A percentile compares a stretch with the other conserved stretches of the same genome.
These are phyloP conservation scores for Lepus europaeus DNA, from an alignment of 2,113 vertebrate genomes.

Conservation along the genomic window DNA sequence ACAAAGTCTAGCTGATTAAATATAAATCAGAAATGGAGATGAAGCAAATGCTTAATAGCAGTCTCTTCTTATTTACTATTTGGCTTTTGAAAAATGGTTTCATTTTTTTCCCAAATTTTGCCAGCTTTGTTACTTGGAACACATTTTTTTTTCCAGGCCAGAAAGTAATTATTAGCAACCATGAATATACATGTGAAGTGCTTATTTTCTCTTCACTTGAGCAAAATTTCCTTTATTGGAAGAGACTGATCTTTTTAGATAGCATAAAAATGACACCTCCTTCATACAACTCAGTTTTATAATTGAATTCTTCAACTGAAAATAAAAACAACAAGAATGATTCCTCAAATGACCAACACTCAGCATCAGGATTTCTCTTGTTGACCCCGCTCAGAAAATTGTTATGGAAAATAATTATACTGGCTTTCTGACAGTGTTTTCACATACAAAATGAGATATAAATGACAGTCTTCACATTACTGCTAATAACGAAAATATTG, in stretches of 20 bases:
- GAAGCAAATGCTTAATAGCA: slow-evolving; percentile 13
- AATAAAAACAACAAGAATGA: slow-evolving; percentile 55
- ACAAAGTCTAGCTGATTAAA: slow-evolving; percentile 56
- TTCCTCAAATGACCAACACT: slow-evolving; percentile 26
- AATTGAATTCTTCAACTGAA: slow-evolving; percentile 58
- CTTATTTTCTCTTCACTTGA: slow-evolving; percentile 65
- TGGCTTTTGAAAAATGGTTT: slow-evolving; percentile 48
- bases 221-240: slow-evolving; percentile 57
- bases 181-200: background rate
- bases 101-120: background rate
- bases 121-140: slow-evolving; percentile 33
- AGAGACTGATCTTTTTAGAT: slow-evolving; percentile 47
- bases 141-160: slow-evolving; percentile 45
- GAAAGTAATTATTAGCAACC: background rate
- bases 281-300: slow-evolving; percentile 45
- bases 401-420: slow-evolving; percentile 63
- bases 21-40: slow-evolving; percentile 63
- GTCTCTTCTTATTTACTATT: background rate
- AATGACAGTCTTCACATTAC: slow-evolving; percentile 76
- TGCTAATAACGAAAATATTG: slow-evolving; percentile 74
- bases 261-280: slow-evolving; percentile 40
- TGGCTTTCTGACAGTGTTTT: slow-evolving; percentile 70
- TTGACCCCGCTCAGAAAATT: slow-evolving; percentile 45
- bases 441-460: slow-evolving; percentile 70
- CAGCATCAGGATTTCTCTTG: slow-evolving; percentile 44